These are phyloP conservation scores for Eupsilia transversa DNA, from an alignment of 2,888 invertebrate genomes.

Conservation along the genomic window DNA sequence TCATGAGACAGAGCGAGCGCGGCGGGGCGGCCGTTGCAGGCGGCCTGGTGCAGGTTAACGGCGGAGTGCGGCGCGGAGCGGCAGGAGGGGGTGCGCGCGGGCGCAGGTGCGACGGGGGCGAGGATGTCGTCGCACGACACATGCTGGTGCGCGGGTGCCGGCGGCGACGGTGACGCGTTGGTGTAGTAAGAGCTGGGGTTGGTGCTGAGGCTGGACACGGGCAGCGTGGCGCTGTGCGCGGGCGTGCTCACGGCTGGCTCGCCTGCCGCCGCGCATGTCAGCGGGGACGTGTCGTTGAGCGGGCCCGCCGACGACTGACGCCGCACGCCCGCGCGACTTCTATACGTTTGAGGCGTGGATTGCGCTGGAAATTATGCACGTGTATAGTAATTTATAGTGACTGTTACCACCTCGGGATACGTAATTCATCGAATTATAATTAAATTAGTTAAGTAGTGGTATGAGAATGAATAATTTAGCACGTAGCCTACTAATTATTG, in stretches of 20 bases:
- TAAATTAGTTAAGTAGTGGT: slow-evolving; percentile 13
- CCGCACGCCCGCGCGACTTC: slow-evolving; percentile 90
- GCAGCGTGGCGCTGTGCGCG: slow-evolving; percentile 87
- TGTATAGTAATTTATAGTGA: slow-evolving; percentile 44
- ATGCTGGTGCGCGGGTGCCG: slow-evolving; percentile 84
- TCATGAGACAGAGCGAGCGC: slow-evolving; percentile 81
- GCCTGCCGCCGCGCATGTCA: slow-evolving; percentile 81
- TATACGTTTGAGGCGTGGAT: slow-evolving; percentile 91
- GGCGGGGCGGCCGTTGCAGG: slow-evolving; percentile 79
- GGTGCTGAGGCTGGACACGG: slow-evolving; percentile 90
- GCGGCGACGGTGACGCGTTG: slow-evolving; percentile 91
- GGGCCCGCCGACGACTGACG: slow-evolving; percentile 92
- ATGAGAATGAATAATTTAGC: slow-evolving; percentile 31
- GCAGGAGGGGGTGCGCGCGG: slow-evolving; percentile 82
- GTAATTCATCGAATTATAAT: slow-evolving; percentile 15
- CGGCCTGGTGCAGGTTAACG: slow-evolving; percentile 84
- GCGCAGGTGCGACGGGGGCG: slow-evolving; percentile 78
- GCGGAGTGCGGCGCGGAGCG: slow-evolving; percentile 89
- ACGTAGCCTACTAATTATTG: not conserved
- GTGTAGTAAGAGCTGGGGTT: slow-evolving; percentile 91
- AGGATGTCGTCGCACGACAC: slow-evolving; percentile 88
- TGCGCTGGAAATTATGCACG: slow-evolving; percentile 87
- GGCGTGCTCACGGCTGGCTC: slow-evolving; percentile 87
- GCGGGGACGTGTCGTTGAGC: slow-evolving; percentile 89
- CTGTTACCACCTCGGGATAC: slow-evolving; percentile 12